These are phyloP conservation scores for Manduca sexta DNA, from an alignment of 1,140 invertebrate genomes.

Conservation along the genomic window DNA sequence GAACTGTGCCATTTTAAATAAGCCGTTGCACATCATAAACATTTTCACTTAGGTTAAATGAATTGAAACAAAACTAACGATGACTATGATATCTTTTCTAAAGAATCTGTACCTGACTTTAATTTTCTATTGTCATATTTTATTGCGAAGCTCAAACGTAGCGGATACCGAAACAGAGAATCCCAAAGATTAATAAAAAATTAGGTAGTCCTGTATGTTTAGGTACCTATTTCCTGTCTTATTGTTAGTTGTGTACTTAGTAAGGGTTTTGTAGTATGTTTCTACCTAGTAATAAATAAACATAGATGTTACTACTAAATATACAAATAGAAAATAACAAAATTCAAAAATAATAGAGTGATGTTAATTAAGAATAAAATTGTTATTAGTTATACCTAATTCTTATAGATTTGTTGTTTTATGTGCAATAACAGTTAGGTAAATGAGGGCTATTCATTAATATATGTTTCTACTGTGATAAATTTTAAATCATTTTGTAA, in stretches of 20 bases:
- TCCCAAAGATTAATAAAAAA: conserved; percentile 42
- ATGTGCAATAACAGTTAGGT: too few relatives aligned
- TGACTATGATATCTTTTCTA: conserved; percentile 4
- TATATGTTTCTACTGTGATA: too few relatives aligned
- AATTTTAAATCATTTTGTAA: too few relatives aligned
- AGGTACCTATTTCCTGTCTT: not conserved
- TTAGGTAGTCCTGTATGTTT: conserved; percentile 19
- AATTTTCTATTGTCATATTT: conserved; percentile 21
- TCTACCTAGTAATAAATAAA: too few relatives aligned
- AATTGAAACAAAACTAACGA: not conserved
- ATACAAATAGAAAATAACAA: too few relatives aligned
- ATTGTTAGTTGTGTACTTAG: not conserved
- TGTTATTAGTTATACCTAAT: too few relatives aligned
- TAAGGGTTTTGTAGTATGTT: not conserved
- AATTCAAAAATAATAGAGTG: too few relatives aligned
- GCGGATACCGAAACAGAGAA: conserved; percentile 23
- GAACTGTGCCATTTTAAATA: conserved; percentile 16
- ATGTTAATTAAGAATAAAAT: too few relatives aligned
- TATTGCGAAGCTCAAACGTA: conserved; percentile 23
- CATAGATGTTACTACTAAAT: too few relatives aligned
- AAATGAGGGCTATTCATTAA: too few relatives aligned
- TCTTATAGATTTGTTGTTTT: too few relatives aligned
- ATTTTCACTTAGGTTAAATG: conserved; percentile 14
- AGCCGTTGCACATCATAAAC: conserved; percentile 10
- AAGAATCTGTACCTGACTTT: conserved; percentile 39